These are phyloP conservation scores for Drosophila elegans DNA, from an alignment of 1,140 invertebrate genomes.

Conservation along the genomic window DNA sequence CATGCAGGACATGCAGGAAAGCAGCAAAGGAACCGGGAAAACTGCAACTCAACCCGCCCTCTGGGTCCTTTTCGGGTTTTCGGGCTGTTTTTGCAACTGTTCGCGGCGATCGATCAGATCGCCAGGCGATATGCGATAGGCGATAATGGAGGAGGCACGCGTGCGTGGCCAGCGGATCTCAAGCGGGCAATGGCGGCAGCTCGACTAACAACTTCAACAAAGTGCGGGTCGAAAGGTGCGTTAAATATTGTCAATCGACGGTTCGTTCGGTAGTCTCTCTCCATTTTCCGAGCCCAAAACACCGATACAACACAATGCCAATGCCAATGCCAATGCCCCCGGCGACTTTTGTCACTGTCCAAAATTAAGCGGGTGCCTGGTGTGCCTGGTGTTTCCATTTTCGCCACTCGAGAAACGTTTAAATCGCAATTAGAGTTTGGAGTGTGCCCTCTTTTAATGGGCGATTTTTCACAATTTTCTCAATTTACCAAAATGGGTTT, in stretches of 20 bases:
- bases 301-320: not conserved
- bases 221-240: constrained; percentile 78
- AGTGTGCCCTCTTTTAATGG: constrained; percentile 63
- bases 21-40: not conserved
- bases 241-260: constrained; percentile 34
- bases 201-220: constrained; percentile 14
- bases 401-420: constrained; percentile 71
- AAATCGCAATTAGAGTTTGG: constrained; percentile 72
- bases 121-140: constrained; percentile 23
- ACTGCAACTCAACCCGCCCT: constrained; percentile 7
- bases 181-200: constrained; percentile 42
- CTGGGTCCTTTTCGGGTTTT: constrained; percentile 26
- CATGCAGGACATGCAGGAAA: constrained; percentile 13
- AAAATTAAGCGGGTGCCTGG: constrained; percentile 68
- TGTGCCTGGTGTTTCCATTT: constrained; percentile 49
- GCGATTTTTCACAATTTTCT: constrained; percentile 54
- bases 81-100: constrained; percentile 71
- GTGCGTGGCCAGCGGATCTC: constrained; percentile 47
- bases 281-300: not conserved
- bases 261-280: constrained; percentile 6
- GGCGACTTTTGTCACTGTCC: constrained; percentile 66
- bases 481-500: constrained; percentile 64
- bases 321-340: not conserved
- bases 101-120: constrained; percentile 43
- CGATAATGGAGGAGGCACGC: constrained; percentile 57